Evolutionary conservation across 2,113 vertebrate genomes (phyloP).

Genomic region (Dryoscopus gambensis): DNA sequence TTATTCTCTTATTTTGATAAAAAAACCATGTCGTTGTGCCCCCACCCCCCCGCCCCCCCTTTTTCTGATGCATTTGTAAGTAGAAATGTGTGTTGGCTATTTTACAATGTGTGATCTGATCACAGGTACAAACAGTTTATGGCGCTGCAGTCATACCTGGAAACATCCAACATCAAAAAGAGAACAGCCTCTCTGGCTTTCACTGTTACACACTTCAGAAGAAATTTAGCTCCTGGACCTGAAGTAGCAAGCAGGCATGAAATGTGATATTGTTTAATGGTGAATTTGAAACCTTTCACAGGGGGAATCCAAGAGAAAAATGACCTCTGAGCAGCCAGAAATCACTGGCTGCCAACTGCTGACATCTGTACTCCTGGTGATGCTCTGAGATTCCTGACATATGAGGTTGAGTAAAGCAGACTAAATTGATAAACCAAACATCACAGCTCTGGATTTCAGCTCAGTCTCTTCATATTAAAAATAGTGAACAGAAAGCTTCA

Average conservation of each 20-base stretch:
- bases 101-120: constrained; percentile 54
- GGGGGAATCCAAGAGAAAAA: constrained; percentile 9
- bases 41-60: accelerated
- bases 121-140: constrained; percentile 36
- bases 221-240: constrained; percentile 17
- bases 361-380: not conserved
- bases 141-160: not conserved
- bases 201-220: not conserved
- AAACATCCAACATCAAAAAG: constrained; percentile 37
- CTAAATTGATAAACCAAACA: constrained; percentile 44
- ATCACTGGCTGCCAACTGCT: not conserved
- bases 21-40: not conserved
- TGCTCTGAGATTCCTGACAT: constrained; percentile 6
- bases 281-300: constrained; percentile 23
- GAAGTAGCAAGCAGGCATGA: constrained; percentile 39
- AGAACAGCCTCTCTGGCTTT: constrained; percentile 16
- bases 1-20: not conserved
- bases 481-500: not conserved
- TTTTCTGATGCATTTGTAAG: not conserved
- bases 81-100: not conserved
- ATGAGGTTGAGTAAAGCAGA: not conserved
- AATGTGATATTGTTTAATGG: constrained; percentile 17
- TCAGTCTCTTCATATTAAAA: not conserved
- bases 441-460: not conserved
- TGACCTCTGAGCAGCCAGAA: not conserved